Conservation (phyloP, 2,113 vertebrate genomes). For the Ciconia boyciana region DNA sequence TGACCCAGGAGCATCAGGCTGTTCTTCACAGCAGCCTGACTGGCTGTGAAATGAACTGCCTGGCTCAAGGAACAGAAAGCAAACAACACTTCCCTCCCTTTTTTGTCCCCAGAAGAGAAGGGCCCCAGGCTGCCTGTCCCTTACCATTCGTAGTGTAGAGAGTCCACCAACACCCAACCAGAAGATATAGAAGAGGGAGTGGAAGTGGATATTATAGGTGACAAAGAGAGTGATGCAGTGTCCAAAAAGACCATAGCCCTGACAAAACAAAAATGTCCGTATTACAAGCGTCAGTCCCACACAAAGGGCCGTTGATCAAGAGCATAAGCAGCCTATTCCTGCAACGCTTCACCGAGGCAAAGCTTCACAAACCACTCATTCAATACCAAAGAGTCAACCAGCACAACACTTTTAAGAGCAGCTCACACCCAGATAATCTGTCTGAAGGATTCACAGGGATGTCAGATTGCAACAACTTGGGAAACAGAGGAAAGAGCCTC, state of each 20-base stretch:
- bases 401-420: background rate
- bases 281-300: background rate
- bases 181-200: conserved; percentile 93
- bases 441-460: background rate
- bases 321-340: background rate
- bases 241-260: conserved; percentile 97
- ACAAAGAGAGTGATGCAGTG: conserved; percentile 93
- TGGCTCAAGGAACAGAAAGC: background rate
- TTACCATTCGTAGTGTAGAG: conserved; percentile 95
- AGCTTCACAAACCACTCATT: background rate
- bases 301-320: background rate
- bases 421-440: background rate
- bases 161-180: conserved; percentile 92
- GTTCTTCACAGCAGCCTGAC: background rate
- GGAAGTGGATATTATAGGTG: conserved; percentile 97
- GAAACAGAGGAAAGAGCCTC: background rate
- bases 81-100: background rate
- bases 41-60: background rate
- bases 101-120: background rate
- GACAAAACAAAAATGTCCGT: background rate
- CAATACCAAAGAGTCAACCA: background rate
- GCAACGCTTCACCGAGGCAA: background rate
- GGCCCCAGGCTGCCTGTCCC: background rate
- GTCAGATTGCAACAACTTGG: background rate
- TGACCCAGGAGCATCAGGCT: background rate